phyloP scores from a whole-genome alignment of 2,113 vertebrate genomes.

The Anolis carolinensis region DNA sequence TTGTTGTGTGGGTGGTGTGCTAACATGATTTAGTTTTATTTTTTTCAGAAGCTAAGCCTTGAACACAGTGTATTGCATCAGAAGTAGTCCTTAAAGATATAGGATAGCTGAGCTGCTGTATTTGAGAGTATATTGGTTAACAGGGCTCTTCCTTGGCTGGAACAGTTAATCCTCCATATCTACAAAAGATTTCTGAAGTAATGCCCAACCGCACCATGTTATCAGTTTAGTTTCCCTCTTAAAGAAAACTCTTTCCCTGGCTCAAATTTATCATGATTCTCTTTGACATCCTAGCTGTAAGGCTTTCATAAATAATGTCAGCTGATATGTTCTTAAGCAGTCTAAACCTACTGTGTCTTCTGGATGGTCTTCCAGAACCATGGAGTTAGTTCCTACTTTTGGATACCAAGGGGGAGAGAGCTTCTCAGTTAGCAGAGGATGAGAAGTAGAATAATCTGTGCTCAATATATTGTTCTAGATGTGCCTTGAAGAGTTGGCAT shows the following conservation, averaged over 20 bases:
- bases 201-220: background rate
- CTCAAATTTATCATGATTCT: background rate
- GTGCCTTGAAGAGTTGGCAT: no score
- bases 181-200: background rate
- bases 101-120: background rate
- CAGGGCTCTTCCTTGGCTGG: background rate
- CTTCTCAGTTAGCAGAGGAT: no score
- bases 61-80: background rate
- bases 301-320: background rate
- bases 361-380: background rate
- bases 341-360: background rate
- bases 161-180: background rate
- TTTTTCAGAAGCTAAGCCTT: background rate
- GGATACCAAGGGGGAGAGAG: no score
- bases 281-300: background rate
- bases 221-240: background rate
- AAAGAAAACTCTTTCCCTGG: background rate
- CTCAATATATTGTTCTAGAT: no score
- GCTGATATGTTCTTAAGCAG: background rate
- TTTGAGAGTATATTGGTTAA: background rate
- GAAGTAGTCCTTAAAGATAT: background rate
- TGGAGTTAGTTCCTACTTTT: background rate
- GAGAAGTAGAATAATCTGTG: no score
- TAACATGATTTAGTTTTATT: background rate
- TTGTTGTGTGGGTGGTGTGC: background rate